phyloP scores from a whole-genome alignment of 92 coral and sea anemone genomes.

The Phenganax stokvisi region DNA sequence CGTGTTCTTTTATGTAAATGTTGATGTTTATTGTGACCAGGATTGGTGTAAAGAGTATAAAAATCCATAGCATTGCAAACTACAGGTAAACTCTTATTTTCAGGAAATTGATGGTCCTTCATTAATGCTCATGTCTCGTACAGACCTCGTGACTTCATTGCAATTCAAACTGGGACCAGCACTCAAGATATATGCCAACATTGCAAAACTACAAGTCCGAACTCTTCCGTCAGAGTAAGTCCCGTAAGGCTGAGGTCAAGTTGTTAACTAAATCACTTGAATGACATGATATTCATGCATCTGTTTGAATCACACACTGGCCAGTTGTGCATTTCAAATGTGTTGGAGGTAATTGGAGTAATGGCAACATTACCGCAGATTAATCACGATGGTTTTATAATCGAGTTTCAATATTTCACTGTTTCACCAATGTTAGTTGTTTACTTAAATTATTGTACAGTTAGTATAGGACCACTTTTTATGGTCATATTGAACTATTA shows the following conservation, averaged over 20 bases:
- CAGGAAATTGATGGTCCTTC: conserved; percentile 98
- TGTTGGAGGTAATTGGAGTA: too few species aligned
- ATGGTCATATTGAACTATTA: too few species aligned
- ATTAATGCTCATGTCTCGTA: conserved; percentile 87
- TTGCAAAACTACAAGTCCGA: conserved; percentile 59
- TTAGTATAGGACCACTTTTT: too few species aligned
- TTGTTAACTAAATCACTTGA: neutral
- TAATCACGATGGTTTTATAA: too few species aligned
- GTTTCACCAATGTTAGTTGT: too few species aligned
- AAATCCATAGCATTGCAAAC: neutral
- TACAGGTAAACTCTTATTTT: conserved; percentile 2
- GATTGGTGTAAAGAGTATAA: too few species aligned
- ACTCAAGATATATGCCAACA: conserved; percentile 83
- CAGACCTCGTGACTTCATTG: conserved; percentile 89
- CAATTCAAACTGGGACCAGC: conserved; percentile 95
- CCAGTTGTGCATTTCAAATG: too few species aligned
- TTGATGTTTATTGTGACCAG: neutral
- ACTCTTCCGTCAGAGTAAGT: conserved; percentile 53
- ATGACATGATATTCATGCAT: neutral
- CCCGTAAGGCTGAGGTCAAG: conserved; percentile 8
- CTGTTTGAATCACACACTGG: too few species aligned
- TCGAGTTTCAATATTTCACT: too few species aligned
- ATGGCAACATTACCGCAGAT: too few species aligned
- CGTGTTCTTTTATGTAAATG: neutral
- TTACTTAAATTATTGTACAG: too few species aligned